phyloP scores from a whole-genome alignment of 2,888 invertebrate species.

The Lasioglossum pauxillum region DNA sequence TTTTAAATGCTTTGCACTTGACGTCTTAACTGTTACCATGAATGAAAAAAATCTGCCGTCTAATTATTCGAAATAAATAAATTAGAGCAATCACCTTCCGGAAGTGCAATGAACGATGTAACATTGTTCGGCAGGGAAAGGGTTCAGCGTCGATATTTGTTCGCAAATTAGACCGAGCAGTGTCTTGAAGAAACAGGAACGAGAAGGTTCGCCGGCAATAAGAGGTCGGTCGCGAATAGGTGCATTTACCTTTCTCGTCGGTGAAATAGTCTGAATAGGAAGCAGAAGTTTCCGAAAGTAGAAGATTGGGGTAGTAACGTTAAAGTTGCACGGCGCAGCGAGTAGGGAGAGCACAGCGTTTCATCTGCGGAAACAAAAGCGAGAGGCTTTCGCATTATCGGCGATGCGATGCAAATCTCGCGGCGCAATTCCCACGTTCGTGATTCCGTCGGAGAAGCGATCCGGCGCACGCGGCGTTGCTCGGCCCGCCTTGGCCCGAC shows the following conservation, averaged over 20 bases:
- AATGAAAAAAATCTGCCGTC: too few species aligned
- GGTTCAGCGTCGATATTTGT: too few species aligned
- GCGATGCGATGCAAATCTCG: constrained; percentile 57
- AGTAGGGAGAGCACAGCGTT: not conserved
- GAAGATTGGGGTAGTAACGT: not conserved
- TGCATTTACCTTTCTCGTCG: not conserved
- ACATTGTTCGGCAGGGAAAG: not conserved
- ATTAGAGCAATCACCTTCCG: too few species aligned
- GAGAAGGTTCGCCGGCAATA: not conserved
- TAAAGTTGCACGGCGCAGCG: not conserved
- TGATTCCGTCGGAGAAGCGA: constrained; percentile 36
- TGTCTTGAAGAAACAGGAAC: not conserved
- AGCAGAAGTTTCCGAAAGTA: not conserved
- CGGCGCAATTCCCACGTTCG: constrained; percentile 50
- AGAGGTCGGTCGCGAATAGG: not conserved
- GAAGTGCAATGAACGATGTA: too few species aligned
- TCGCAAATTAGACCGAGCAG: not conserved
- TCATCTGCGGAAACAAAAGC: constrained; percentile 14
- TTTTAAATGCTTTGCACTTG: too few species aligned
- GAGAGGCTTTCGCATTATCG: constrained; percentile 39
- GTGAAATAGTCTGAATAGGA: not conserved
- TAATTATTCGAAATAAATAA: too few species aligned
- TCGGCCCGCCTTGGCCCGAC: not conserved
- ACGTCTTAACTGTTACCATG: too few species aligned
- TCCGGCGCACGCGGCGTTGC: constrained; percentile 33